Percentiles rank a stretch among this genome's conserved stretches.
Conservation (phyloP, 2,113 vertebrate genomes). For the Bettongia penicillata region DNA sequence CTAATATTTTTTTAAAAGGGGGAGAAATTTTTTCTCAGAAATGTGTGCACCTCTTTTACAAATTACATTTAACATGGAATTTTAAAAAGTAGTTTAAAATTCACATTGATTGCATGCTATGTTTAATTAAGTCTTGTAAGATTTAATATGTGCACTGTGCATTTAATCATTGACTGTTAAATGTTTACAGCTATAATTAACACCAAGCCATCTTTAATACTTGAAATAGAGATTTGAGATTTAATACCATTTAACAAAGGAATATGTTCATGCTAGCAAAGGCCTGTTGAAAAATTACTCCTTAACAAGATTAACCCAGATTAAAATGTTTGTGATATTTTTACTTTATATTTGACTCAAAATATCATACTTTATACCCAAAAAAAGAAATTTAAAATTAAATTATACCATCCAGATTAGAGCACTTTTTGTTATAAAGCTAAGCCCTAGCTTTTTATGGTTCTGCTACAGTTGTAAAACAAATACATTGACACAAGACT, state of each 20-base stretch:
- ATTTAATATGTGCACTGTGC: slow-evolving; percentile 69
- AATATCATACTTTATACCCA: slow-evolving; percentile 27
- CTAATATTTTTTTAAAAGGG: slow-evolving; percentile 46
- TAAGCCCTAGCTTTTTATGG: background rate
- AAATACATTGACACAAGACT: background rate
- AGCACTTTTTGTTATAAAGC: background rate
- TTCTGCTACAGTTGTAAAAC: background rate
- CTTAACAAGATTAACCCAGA: background rate
- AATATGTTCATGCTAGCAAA: slow-evolving; percentile 10
- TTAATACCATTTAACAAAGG: slow-evolving; percentile 55
- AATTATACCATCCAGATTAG: background rate
- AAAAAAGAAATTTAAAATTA: background rate
- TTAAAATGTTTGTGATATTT: slow-evolving; percentile 31
- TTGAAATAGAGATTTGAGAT: slow-evolving; percentile 35
- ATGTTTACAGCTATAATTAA: slow-evolving; percentile 79
- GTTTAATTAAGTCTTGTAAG: slow-evolving; percentile 75
- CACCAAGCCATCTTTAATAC: slow-evolving; percentile 48
- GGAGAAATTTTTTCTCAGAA: slow-evolving; percentile 34
- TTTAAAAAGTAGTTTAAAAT: slow-evolving; percentile 75
- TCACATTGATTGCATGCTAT: slow-evolving; percentile 59
- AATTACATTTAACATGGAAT: slow-evolving; percentile 65
- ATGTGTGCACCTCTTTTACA: slow-evolving; percentile 46
- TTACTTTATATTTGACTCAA: slow-evolving; percentile 48
- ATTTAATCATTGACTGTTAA: slow-evolving; percentile 78
- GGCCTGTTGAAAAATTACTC: slow-evolving; percentile 26